A percentile compares a stretch with the other conserved stretches of the same genome.
Conservation (phyloP, 2,797 vertebrate species). For the Cyprinodon diabolis region DNA sequence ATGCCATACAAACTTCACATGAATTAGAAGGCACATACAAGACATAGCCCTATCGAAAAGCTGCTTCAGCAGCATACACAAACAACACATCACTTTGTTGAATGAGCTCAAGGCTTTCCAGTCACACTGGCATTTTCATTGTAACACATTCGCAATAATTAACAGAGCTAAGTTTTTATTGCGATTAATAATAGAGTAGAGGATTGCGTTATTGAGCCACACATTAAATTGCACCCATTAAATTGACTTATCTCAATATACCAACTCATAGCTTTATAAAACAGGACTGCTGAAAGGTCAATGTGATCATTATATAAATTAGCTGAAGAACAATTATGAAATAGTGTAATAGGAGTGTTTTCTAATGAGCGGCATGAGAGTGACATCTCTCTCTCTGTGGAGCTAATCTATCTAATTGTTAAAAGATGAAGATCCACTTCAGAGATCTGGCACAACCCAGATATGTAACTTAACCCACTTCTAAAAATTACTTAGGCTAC, state of each 20-base stretch:
- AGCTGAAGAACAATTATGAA: conserved; percentile 66
- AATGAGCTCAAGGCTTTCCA: conserved; percentile 52
- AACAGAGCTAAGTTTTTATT: conserved; percentile 72
- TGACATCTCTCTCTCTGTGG: conserved; percentile 34
- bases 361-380: conserved; percentile 49
- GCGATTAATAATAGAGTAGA: conserved; percentile 70
- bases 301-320: conserved; percentile 68
- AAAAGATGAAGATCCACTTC: conserved; percentile 41
- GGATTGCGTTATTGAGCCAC: conserved; percentile 67
- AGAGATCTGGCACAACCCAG: conserved; percentile 1
- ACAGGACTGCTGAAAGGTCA: conserved; percentile 68
- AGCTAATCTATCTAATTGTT: conserved; percentile 51
- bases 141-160: conserved; percentile 72
- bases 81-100: conserved; percentile 48
- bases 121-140: conserved; percentile 64
- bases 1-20: conserved; percentile 47
- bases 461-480: conserved; percentile 1
- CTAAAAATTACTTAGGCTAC: neutral
- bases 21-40: conserved; percentile 28
- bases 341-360: conserved; percentile 59
- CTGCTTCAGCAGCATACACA: conserved; percentile 30
- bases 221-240: conserved; percentile 67
- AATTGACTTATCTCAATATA: conserved; percentile 59
- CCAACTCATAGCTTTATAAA: conserved; percentile 52
- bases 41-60: conserved; percentile 30